Evolutionary conservation across 1,140 invertebrate species (phyloP), one percentile per base, ranked within the genome.

Genomic region (Nephila pilipes): DNA sequence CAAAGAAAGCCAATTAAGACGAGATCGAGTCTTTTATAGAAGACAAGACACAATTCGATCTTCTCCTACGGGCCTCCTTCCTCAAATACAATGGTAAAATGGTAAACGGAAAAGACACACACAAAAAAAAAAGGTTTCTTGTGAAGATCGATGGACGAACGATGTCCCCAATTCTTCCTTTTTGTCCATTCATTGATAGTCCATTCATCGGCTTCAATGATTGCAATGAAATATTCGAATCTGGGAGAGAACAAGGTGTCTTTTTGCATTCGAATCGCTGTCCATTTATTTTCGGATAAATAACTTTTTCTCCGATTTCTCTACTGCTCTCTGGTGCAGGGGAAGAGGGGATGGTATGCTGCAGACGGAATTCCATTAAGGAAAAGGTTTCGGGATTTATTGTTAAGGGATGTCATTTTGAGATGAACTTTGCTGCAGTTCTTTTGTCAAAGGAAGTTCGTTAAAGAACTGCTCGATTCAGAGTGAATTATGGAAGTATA

Each of bases 1-100:
- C 85, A 87, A 87, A 87, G 58, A 60, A 60, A 87, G 36, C 85
- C 85, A 87, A 87, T 87, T 87, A 87, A 87, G 85, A 87, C 32
- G 22, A 38, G 36, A 87, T 60, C 58, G 85, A 60, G 57, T 60
- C 85, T 87, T 87, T 36, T 60, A 87, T 60, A 29, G 58, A 38
- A 60, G 58, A 58, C 55, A 60, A 36, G 85, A 22, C 29, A 54
- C 80, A 36, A 29, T 58, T 87, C 85, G 54, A 58, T 87, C 32
- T 87, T 60, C 32, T n/a, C 22, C 32, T 5, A 18, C 25, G 29
- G 3, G 14, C 29, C 32, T 75, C 58, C 58, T 57, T 83, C 38
- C 54, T n/a, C 38, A 60, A 87, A 58, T 87, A 87, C 85, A 87
- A 87, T 87, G 57, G 60, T 16, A 60, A 60, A 63, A 87, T 87